Evolutionary conservation across 1,140 invertebrate genomes (phyloP).

Genomic region (Melitaea cinxia): DNA sequence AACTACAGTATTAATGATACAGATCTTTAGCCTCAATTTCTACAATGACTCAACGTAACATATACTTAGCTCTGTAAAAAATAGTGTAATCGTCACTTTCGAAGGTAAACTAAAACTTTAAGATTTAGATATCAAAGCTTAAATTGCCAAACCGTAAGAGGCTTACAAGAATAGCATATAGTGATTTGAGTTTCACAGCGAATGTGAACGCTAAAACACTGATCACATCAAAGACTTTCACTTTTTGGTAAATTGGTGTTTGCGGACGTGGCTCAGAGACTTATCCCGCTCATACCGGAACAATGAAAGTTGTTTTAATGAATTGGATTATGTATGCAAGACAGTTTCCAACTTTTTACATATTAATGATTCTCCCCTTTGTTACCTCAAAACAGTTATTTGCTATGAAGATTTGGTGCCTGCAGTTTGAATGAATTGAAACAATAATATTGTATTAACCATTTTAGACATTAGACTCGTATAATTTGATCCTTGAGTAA

Average conservation of each 20-base stretch:
- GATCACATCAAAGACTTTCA: slow-evolving; percentile 71
- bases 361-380: not conserved
- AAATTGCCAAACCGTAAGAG: slow-evolving; percentile 9
- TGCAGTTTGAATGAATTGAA: no score
- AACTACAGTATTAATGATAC: slow-evolving; percentile 15
- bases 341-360: slow-evolving; percentile 14
- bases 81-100: not conserved
- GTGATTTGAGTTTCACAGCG: slow-evolving; percentile 25
- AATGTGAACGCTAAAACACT: slow-evolving; percentile 38
- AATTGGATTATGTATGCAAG: slow-evolving; percentile 34
- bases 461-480: no score
- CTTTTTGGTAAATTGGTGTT: slow-evolving; percentile 64
- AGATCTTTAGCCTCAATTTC: slow-evolving; percentile 9
- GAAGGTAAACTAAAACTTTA: slow-evolving; percentile 1
- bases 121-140: not conserved
- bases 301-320: slow-evolving; percentile 69
- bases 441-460: no score
- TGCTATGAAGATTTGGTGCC: no score
- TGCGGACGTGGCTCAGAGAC: slow-evolving; percentile 47
- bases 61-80: not conserved
- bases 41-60: not conserved
- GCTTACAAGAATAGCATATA: slow-evolving; percentile 16
- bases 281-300: slow-evolving; percentile 52
- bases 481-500: not conserved
- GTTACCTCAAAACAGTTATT: not conserved